Conservation (phyloP, 2,888 invertebrate genomes). For the Cancer borealis region DNA sequence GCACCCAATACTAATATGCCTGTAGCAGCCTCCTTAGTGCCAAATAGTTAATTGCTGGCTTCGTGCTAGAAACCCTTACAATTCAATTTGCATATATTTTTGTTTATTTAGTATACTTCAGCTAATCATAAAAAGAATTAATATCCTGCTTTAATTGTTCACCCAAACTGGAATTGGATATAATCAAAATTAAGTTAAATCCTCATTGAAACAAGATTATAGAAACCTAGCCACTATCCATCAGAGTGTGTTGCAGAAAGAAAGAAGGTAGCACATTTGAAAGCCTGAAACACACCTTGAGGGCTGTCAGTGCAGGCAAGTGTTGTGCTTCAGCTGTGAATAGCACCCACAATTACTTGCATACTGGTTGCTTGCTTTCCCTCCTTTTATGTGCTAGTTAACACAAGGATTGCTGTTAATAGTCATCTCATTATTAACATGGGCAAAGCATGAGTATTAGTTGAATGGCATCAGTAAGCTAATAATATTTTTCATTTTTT, state of each 20-base stretch:
- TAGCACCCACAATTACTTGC: constrained; percentile 61
- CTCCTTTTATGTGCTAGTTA: constrained; percentile 68
- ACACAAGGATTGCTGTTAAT: constrained; percentile 74
- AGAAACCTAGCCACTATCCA: background rate
- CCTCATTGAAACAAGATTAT: background rate
- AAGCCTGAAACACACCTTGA: background rate
- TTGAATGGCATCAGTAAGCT: constrained; percentile 18
- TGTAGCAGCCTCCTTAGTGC: no score
- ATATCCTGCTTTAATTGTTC: no score
- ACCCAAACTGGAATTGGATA: no score
- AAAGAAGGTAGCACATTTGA: background rate
- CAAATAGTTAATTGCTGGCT: no score
- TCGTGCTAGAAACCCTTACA: no score
- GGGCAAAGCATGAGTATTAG: constrained; percentile 75
- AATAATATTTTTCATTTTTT: background rate
- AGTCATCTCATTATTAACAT: constrained; percentile 69
- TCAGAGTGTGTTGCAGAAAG: background rate
- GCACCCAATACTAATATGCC: no score
- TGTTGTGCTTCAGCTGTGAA: constrained; percentile 66
- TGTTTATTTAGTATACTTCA: no score
- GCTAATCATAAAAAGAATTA: no score
- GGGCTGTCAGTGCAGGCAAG: background rate
- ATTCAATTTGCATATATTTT: no score
- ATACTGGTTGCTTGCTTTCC: constrained; percentile 73
- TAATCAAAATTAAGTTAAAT: no score